Evolutionary conservation across 2,888 invertebrate genomes (phyloP).

Genomic region (Mimachlamys varia): DNA sequence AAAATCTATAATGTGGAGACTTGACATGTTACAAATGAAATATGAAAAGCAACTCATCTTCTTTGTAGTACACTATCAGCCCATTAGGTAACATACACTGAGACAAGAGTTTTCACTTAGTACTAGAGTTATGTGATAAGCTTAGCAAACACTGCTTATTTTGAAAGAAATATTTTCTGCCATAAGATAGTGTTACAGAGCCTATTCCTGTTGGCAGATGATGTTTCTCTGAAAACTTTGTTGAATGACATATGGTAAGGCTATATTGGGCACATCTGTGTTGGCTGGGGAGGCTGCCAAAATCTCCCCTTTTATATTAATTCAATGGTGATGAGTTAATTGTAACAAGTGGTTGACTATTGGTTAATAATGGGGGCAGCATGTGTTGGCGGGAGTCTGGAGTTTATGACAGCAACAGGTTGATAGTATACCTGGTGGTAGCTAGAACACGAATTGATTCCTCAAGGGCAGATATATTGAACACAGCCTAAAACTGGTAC

Average conservation of each 20-base stretch:
- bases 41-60: no score
- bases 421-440: no score
- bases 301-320: not conserved
- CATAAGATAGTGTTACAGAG: no score
- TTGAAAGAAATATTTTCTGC: no score
- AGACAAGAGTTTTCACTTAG: no score
- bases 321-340: conserved; percentile 10
- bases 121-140: no score
- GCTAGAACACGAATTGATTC: not conserved
- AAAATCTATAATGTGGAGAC: no score
- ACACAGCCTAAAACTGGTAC: not conserved
- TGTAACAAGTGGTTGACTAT: conserved; percentile 34
- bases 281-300: not conserved
- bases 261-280: not conserved
- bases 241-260: not conserved
- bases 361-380: not conserved
- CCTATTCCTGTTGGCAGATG: not conserved
- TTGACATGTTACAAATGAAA: no score
- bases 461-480: not conserved
- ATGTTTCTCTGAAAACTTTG: not conserved
- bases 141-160: no score
- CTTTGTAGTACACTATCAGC: no score
- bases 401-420: conserved; percentile 6
- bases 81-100: no score
- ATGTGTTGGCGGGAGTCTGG: not conserved